Evolutionary conservation across 2,888 invertebrate genomes (phyloP), one percentile per base, ranked within the genome.

Genomic region (Mactromeris polynyma): DNA sequence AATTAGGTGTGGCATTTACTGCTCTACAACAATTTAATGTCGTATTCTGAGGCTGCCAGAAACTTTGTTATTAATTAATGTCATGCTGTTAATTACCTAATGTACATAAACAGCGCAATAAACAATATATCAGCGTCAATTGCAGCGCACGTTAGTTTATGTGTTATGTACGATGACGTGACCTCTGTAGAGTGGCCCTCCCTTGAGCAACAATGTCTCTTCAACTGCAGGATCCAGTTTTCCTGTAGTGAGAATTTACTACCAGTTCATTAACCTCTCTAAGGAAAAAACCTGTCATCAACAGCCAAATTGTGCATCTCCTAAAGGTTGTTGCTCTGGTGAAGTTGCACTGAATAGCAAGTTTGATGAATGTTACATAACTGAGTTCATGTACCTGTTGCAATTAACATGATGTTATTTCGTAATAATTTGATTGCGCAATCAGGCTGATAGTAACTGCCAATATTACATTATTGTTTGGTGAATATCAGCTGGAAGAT

Each of bases 31-130:
- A 64, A n/a, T 26, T 26, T 26, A 26, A 64, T 64, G 58, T 64
- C 58, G 11, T 26, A 26, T 64, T 64, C n/a, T 2, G 58, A 64
- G 58, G 58, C 21, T 64, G 58, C 26, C 26, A 64, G 58, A 64
- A 64, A 64, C 58, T 64, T 64, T 64, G 26, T 64, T 26, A 64
- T 64, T 26, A 64, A 64, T 64, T 64, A 26, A 64, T 64, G 58
- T 11, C 26, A 64, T 64, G 58, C 26, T 26, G n/a, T n/a, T 64
- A 64, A 64, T 64, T 64, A 64, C 58, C 58, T 26, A 26, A 64
- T 64, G 58, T 64, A 64, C 11, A n/a, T 64, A 26, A 64, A 64
- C 58, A 26, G 58, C 26, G 6, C 26, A 26, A 26, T 64, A 26
- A 26, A 64, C 11, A 4, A 64, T n/a, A 64, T 64, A 26, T 64